Evolutionary conservation across 2,113 vertebrate species (phyloP).

Genomic region (Limnothrissa miodon): DNA sequence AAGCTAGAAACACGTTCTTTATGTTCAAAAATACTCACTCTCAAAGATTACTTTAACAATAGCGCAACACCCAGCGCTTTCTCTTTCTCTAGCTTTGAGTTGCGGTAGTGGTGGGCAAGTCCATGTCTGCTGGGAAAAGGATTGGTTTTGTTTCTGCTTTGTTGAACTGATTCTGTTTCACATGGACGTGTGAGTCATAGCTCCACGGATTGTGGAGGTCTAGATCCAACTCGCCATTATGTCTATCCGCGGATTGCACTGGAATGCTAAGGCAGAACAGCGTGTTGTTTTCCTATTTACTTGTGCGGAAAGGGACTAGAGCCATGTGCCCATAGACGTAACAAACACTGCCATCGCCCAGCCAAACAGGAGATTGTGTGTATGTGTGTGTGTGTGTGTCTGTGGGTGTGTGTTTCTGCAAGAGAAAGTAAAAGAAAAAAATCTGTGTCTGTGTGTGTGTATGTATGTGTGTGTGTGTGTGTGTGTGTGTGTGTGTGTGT

Average conservation of each 20-base stretch:
- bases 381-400: neutral
- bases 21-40: slow-evolving; percentile 21
- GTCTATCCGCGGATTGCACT: neutral
- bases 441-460: neutral
- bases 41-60: neutral
- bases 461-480: neutral
- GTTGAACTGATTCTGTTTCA: neutral
- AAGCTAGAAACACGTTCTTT: neutral
- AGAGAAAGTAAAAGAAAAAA: too few relatives aligned
- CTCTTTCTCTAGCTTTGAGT: neutral
- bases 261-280: neutral
- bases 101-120: slow-evolving; percentile 8
- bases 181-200: slow-evolving; percentile 5
- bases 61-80: neutral
- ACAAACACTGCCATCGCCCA: neutral
- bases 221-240: neutral
- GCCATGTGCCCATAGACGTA: neutral
- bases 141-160: neutral
- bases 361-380: neutral
- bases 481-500: neutral
- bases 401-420: neutral
- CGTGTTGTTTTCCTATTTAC: slow-evolving; percentile 15
- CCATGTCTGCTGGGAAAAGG: neutral
- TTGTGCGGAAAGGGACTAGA: neutral
- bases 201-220: neutral